Evolutionary conservation across 2,113 vertebrate species (phyloP), one percentile per base, ranked within the genome.

Genomic region (Gavialis gangeticus): DNA sequence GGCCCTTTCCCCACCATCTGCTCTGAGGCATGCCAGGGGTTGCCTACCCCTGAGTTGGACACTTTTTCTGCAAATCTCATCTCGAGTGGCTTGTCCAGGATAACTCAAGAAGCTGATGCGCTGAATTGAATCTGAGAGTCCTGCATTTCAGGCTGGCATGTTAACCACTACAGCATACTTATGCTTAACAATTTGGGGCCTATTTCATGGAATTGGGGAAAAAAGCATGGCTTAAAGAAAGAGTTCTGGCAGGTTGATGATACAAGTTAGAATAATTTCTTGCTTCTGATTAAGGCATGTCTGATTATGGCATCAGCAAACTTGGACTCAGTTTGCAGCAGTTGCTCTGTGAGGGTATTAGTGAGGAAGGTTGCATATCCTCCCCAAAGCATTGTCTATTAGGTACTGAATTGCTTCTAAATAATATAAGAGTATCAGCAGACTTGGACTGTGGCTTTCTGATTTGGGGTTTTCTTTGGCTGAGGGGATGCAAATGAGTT

Each of bases 281-380:
- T 12, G 67, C 54, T 88, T 64, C 28, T 12, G 79, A 34, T 24
- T 12, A 75, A 18, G 21, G 34, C 9, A 19, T 34, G 18, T 37
- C 11, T 34, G 67, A 46, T 69, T 30, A 22, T 6, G 67, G 67
- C 30, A 69, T 22, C 30, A 21, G 10, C 34, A 34, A 9, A 46
- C 11, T 19, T 1, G 0, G 28, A 27, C 17, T 21, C 30, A 0
- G 0, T 0, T 0, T 34, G 56, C 14, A 7, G 19, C 46, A 3
- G 15, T 60, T 54, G 34, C 78, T 75, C 37, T 18, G 76, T 19
- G 10, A 4, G 46, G 76, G 4, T 0, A 0, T 1, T 11, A 2
- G 1, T 10, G 77, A 58, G 27, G 34, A 22, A 30, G 27, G 13
- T 19, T 21, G 37, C 2, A 0, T 2, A 10, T 16, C 79, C 12